Conservation (phyloP, 64 coral and sea anemone genomes). For the Montipora sp. region DNA sequence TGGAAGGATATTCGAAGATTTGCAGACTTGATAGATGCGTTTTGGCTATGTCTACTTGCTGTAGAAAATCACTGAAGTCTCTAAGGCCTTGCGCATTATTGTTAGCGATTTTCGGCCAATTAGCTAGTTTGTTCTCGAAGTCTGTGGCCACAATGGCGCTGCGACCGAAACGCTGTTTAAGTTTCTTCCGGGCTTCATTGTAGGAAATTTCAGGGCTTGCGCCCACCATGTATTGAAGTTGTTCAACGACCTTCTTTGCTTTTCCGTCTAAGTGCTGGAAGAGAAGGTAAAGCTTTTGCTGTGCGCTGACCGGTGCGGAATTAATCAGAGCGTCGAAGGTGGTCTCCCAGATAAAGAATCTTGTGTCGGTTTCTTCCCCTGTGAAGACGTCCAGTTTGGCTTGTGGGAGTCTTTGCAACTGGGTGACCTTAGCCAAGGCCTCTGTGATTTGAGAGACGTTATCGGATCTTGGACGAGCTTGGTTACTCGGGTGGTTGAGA, state of each 20-base stretch:
- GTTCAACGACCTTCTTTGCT: conserved; percentile 70
- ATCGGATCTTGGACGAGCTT: neutral
- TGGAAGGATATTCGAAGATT: conserved; percentile 63
- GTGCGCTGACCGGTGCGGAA: conserved; percentile 57
- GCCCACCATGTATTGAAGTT: conserved; percentile 62
- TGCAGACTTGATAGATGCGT: conserved; percentile 20
- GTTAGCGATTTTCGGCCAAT: conserved; percentile 39
- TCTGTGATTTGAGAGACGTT: conserved; percentile 28
- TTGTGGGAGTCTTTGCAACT: conserved; percentile 71
- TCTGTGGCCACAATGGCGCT: conserved; percentile 46
- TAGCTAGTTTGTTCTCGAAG: conserved; percentile 68
- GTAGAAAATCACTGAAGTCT: conserved; percentile 62
- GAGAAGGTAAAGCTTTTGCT: conserved; percentile 62
- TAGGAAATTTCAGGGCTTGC: conserved; percentile 55
- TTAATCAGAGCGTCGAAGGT: conserved; percentile 76
- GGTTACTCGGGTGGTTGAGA: neutral
- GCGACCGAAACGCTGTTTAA: conserved; percentile 55
- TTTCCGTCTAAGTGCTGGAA: conserved; percentile 62
- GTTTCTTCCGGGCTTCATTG: conserved; percentile 58
- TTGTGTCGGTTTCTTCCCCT: conserved; percentile 47
- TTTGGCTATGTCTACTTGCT: conserved; percentile 66
- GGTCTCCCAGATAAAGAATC: conserved; percentile 80
- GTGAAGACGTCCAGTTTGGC: conserved; percentile 74
- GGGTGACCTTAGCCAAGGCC: conserved; percentile 55
- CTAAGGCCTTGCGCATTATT: conserved; percentile 41